phyloP scores from a whole-genome alignment of 2,888 invertebrate species.

The Dynastes hyllus region DNA sequence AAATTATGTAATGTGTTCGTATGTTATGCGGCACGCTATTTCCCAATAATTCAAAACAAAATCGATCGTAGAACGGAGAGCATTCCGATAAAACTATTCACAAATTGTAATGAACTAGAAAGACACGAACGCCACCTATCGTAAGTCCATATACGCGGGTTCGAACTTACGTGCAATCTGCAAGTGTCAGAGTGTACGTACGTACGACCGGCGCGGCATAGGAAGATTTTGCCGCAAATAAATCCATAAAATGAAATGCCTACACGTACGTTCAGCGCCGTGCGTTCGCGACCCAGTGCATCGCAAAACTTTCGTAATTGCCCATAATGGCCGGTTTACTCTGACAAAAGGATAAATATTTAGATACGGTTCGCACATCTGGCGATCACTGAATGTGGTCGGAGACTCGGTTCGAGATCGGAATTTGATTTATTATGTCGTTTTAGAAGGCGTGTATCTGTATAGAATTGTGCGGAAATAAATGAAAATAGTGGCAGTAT shows the following conservation, averaged over 20 bases:
- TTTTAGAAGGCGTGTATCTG: slow-evolving; percentile 46
- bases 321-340: slow-evolving; percentile 46
- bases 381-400: slow-evolving; percentile 43
- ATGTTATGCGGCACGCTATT: slow-evolving; percentile 28
- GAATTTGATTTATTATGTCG: slow-evolving; percentile 47
- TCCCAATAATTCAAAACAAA: slow-evolving; percentile 38
- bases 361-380: slow-evolving; percentile 48
- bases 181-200: slow-evolving; percentile 37
- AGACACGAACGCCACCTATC: slow-evolving; percentile 45
- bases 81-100: slow-evolving; percentile 41
- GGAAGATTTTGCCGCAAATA: slow-evolving; percentile 43
- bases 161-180: slow-evolving; percentile 18
- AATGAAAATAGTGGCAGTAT: slow-evolving; percentile 35
- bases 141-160: slow-evolving; percentile 1
- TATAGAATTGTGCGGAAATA: slow-evolving; percentile 34
- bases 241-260: slow-evolving; percentile 45
- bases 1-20: slow-evolving; percentile 29
- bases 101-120: slow-evolving; percentile 39
- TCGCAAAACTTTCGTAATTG: slow-evolving; percentile 48
- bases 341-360: slow-evolving; percentile 47
- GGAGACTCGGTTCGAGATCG: slow-evolving; percentile 41
- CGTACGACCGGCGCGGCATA: neutral
- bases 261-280: slow-evolving; percentile 43
- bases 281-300: slow-evolving; percentile 36
- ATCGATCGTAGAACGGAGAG: slow-evolving; percentile 13